Base-by-base conservation (phyloP, 2,888 invertebrate species). In the Drosophila subsilvestris region DNA sequence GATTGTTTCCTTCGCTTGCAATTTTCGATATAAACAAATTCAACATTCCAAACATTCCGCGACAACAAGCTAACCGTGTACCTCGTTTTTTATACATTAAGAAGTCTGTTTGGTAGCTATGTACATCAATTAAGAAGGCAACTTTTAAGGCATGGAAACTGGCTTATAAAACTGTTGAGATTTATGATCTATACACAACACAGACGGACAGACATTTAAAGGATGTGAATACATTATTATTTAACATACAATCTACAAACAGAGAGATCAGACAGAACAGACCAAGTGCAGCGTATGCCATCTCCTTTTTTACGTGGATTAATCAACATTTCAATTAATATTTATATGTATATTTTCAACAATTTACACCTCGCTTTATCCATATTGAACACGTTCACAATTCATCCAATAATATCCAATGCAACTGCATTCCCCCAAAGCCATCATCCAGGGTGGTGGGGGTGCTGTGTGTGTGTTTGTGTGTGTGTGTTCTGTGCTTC, bases 361-460 rank as follows among this genome's bases (percentile, higher is more conserved):
- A 83, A 83, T 84, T 86, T 86, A 86, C 82, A 83, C 72, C 66
- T 75, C 70, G 75, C 63, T 83, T 77, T 77, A 77, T 79, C 75
- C 72, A 60, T 79, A 75, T 67, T 86, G 86, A 82, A 82, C 82
- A 86, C 84, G 67, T 77, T 88, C 59, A 55, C 62, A 57, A 71
- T 63, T 7, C 6, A 37, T 37, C 37, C 37, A 37, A 65, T 88
- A 88, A 88, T 82, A 82, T 82, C 88, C 78, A 61, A 83, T 86
- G 65, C 78, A 63, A 18, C 69, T 44, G 1, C 20, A 32, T 69
- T 70, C 62, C 62, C 18, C 14, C 12, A 29, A 29, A 44, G 20
- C 22, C 5, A 25, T 37, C 42, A 8, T 29, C 22, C 47, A 12
- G n/a, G 50, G 60, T 45, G 68, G 47, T 29, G 42, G 6, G 12